A percentile compares a stretch with the other conserved stretches of the same genome.
phyloP scores from a whole-genome alignment of 2,888 invertebrate genomes.

The Platypus cylindrus region DNA sequence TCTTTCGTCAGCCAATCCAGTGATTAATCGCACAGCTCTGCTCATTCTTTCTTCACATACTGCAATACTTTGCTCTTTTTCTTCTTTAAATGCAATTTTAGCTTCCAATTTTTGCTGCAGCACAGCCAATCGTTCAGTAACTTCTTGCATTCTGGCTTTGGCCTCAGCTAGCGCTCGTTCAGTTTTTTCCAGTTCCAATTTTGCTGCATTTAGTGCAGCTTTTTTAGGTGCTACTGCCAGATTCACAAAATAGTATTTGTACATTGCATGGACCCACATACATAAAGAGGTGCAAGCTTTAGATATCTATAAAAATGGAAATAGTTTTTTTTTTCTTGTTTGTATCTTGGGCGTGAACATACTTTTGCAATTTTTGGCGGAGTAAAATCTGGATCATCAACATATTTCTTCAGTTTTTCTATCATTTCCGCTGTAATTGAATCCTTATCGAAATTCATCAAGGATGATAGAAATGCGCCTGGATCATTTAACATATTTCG shows the following conservation, averaged over 20 bases:
- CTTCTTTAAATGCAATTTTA: constrained; percentile 56
- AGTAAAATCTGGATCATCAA: constrained; percentile 65
- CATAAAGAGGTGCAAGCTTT: constrained; percentile 73
- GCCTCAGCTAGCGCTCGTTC: constrained; percentile 56
- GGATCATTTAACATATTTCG: constrained; percentile 71
- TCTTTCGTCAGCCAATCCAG: constrained; percentile 25
- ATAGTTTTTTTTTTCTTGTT: too few species aligned
- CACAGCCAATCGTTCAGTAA: constrained; percentile 64
- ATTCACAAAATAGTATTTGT: constrained; percentile 82
- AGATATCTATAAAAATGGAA: constrained; percentile 46
- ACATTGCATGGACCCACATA: constrained; percentile 89
- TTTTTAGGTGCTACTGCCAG: constrained; percentile 78
- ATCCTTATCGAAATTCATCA: constrained; percentile 82
- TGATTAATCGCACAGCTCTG: constrained; percentile 53
- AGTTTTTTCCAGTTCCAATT: constrained; percentile 50
- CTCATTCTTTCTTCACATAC: constrained; percentile 66
- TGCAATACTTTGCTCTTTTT: constrained; percentile 62
- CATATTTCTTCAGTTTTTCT: constrained; percentile 64
- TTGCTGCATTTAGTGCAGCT: constrained; percentile 62
- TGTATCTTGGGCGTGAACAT: too few species aligned
- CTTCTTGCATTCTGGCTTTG: constrained; percentile 62
- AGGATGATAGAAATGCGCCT: constrained; percentile 63
- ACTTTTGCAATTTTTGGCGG: constrained; percentile 64
- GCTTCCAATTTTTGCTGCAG: constrained; percentile 58
- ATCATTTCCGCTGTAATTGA: constrained; percentile 71